A percentile compares a stretch with the other conserved stretches of the same genome.
Evolutionary conservation across 2,113 vertebrate genomes (phyloP).

Genomic region (Silurus meridionalis): DNA sequence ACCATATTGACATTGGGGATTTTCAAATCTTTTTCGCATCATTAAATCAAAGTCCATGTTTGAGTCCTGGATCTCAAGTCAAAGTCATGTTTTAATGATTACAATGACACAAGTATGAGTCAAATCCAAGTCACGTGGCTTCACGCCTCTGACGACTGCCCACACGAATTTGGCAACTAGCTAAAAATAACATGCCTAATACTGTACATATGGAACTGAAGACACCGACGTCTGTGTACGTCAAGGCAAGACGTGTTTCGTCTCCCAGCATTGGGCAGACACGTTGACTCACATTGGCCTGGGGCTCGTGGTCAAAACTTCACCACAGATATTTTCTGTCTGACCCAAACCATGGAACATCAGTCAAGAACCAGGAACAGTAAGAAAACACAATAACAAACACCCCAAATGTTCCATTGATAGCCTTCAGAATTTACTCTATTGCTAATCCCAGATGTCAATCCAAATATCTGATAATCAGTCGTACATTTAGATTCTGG

Average conservation of each 20-base stretch:
- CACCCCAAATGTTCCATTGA: conserved; percentile 17
- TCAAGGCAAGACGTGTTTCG: conserved; percentile 66
- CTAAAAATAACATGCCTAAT: conserved; percentile 22
- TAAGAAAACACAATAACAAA: conserved; percentile 19
- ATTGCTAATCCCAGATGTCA: background rate
- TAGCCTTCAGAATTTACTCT: background rate
- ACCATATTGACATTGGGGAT: background rate
- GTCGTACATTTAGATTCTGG: background rate
- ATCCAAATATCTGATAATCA: background rate
- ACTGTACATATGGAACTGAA: conserved; percentile 38
- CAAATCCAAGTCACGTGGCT: background rate
- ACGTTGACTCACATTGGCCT: conserved; percentile 72
- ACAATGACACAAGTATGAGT: background rate
- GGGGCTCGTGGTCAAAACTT: conserved; percentile 61
- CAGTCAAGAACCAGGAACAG: conserved; percentile 49
- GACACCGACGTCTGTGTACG: conserved; percentile 34
- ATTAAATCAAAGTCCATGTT: background rate
- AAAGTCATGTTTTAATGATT: background rate
- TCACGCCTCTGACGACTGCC: background rate
- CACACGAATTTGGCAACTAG: conserved; percentile 21
- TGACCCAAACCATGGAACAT: conserved; percentile 69
- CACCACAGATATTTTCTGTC: conserved; percentile 76
- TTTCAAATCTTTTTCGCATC: background rate
- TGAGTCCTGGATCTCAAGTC: background rate
- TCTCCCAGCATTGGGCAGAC: conserved; percentile 68